Conservation (phyloP, 2,888 invertebrate genomes). For the Clepsis dumicolana region DNA sequence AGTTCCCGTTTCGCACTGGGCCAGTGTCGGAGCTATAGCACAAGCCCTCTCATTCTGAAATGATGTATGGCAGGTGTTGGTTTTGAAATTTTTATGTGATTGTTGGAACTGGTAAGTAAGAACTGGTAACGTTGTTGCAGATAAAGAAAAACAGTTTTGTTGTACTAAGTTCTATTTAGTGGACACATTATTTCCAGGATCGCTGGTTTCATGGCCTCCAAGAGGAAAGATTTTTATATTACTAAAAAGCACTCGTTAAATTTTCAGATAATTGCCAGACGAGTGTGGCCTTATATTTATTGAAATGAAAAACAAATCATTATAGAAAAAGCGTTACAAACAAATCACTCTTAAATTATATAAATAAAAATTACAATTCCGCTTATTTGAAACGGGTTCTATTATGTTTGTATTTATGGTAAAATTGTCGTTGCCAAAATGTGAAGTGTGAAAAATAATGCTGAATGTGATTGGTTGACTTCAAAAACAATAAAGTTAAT, state of each 20-base stretch:
- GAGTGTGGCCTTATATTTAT: slow-evolving; percentile 46
- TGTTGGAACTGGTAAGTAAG: no score
- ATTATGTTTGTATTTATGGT: not conserved
- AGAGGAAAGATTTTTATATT: slow-evolving; percentile 50
- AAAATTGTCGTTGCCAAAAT: not conserved
- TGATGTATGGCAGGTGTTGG: no score
- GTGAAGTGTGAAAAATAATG: no score
- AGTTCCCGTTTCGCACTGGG: no score
- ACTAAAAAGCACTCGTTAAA: slow-evolving; percentile 56
- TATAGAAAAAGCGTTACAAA: slow-evolving; percentile 28
- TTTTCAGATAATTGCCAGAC: slow-evolving; percentile 59
- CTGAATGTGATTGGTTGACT: no score
- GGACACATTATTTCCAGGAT: not conserved
- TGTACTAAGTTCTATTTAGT: not conserved
- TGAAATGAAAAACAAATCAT: slow-evolving; percentile 19
- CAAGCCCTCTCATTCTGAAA: no score
- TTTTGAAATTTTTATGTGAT: no score
- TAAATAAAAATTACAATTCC: not conserved
- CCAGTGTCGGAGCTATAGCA: no score
- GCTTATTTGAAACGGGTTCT: not conserved
- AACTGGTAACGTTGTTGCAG: no score
- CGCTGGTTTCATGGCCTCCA: slow-evolving; percentile 30
- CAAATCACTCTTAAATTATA: not conserved
- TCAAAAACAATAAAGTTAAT: no score
- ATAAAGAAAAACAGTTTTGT: no score